Conservation (phyloP, 2,113 vertebrate genomes). For the Dicaeum eximium region DNA sequence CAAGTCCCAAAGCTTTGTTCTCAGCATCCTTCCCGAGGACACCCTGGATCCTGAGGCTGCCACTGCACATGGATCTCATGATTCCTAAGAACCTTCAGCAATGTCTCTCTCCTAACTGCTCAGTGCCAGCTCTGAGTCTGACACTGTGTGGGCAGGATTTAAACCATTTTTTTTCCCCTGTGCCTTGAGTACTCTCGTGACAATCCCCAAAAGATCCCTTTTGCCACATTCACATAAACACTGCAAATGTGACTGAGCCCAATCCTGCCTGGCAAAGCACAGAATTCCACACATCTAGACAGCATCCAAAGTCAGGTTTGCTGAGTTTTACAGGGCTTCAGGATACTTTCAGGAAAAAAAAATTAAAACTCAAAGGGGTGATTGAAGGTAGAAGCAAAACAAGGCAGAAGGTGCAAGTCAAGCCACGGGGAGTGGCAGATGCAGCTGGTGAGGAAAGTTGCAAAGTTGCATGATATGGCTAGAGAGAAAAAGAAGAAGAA, state of each 20-base stretch:
- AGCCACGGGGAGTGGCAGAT: neutral
- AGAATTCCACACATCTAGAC: rapidly evolving
- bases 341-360: neutral
- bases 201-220: neutral
- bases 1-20: neutral
- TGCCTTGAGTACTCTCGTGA: neutral
- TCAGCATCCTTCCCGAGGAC: neutral
- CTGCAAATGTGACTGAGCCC: neutral
- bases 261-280: neutral
- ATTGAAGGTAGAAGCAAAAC: neutral
- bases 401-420: neutral
- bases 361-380: neutral
- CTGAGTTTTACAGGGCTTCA: neutral
- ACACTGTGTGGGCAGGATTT: neutral
- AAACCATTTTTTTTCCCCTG: neutral
- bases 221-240: rapidly evolving
- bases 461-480: neutral
- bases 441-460: neutral
- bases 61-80: neutral
- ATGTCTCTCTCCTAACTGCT: neutral
- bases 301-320: neutral
- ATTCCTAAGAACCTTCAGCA: neutral
- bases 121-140: neutral
- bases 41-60: neutral
- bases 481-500: neutral